Percentiles rank a stretch among this genome's conserved stretches.
Evolutionary conservation across 2,797 vertebrate species (phyloP).

Genomic region (Pipistrellus kuhlii): DNA sequence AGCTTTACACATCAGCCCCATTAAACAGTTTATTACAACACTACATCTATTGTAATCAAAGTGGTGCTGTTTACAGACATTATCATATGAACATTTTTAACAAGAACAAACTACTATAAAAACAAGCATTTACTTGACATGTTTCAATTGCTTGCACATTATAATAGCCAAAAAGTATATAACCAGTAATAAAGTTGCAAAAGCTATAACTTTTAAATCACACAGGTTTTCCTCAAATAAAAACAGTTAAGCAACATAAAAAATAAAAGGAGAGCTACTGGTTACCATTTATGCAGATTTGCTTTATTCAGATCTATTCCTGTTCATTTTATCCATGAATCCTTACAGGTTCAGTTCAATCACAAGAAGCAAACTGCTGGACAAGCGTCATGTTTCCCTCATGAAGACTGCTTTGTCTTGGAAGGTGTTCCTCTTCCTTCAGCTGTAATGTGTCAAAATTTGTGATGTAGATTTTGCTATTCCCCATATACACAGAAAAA

Average conservation of each 20-base stretch:
- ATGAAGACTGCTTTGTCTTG: conserved; percentile 91
- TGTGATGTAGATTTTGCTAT: conserved; percentile 99
- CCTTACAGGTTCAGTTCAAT: conserved; percentile 92
- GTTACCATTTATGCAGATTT: conserved; percentile 96
- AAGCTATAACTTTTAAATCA: conserved; percentile 93
- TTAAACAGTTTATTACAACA: conserved; percentile 99
- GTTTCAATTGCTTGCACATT: conserved; percentile 93
- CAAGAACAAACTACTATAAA: conserved; percentile 96
- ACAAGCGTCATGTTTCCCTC: conserved; percentile 91
- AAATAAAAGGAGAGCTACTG: conserved; percentile 93
- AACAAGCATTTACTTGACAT: conserved; percentile 95
- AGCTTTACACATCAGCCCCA: conserved; percentile 96
- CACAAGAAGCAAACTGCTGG: conserved; percentile 94
- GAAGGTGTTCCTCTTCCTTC: conserved; percentile 94
- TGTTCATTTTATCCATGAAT: conserved; percentile 94
- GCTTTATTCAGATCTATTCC: conserved; percentile 94
- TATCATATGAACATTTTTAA: conserved; percentile 93
- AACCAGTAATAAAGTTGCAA: conserved; percentile 93
- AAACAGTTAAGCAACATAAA: conserved; percentile 97
- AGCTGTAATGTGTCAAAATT: conserved; percentile 99
- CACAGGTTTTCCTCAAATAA: conserved; percentile 96
- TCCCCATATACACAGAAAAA: conserved; percentile 91
- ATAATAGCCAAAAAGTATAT: conserved; percentile 93
- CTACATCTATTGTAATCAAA: conserved; percentile 97
- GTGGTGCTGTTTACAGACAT: conserved; percentile 98